These are phyloP conservation scores for Characodon lateralis DNA, from an alignment of 2,797 vertebrate species.

Conservation along the genomic window DNA sequence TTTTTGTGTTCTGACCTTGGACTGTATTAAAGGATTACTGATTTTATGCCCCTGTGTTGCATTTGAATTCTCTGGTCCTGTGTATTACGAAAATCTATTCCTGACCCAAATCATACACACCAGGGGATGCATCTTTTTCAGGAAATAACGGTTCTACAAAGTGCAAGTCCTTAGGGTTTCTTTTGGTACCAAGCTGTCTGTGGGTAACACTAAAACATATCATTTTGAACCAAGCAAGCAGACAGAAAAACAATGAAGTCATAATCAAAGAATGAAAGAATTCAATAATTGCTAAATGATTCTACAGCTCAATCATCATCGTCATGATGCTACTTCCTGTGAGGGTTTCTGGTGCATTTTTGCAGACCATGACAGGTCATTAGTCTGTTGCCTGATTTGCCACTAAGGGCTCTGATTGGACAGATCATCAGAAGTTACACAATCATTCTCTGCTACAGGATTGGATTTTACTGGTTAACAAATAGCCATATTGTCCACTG, in stretches of 20 bases:
- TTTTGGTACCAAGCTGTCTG: background rate
- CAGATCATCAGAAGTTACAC: background rate
- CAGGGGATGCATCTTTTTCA: constrained; percentile 3
- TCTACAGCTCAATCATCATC: background rate
- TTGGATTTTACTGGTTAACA: background rate
- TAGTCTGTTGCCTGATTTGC: constrained; percentile 3
- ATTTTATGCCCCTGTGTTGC: too few species aligned
- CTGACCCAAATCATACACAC: constrained; percentile 7
- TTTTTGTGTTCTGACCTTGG: too few species aligned
- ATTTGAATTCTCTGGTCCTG: too few species aligned
- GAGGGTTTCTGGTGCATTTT: constrained; percentile 1
- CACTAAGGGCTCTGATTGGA: constrained; percentile 6
- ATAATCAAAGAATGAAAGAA: background rate
- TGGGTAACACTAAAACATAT: background rate
- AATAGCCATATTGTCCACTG: background rate
- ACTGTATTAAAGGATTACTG: too few species aligned
- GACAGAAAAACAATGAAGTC: too few species aligned
- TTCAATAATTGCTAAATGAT: background rate
- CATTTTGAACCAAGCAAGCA: background rate
- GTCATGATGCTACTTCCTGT: background rate
- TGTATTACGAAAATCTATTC: background rate
- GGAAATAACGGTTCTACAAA: constrained; percentile 16
- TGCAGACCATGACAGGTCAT: background rate
- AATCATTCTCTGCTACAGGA: background rate
- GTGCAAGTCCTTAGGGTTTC: background rate